These are phyloP conservation scores for Takifugu bimaculatus DNA, from an alignment of 2,113 vertebrate species.

Conservation along the genomic window DNA sequence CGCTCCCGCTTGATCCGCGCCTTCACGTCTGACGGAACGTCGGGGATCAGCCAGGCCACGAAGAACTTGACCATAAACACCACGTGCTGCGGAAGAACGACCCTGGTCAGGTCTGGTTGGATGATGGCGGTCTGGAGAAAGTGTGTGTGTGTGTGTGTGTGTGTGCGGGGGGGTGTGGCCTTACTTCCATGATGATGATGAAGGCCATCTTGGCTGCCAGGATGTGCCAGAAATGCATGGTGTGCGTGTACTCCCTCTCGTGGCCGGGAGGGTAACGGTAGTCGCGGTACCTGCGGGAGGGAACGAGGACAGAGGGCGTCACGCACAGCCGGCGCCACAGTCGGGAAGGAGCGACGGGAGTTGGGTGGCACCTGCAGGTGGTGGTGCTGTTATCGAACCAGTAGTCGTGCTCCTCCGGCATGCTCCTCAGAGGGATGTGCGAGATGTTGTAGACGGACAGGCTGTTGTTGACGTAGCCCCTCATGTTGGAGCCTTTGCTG, in stretches of 20 bases:
- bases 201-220: constrained; percentile 96
- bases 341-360: not conserved
- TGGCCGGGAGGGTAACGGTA: constrained; percentile 89
- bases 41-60: constrained; percentile 95
- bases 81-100: constrained; percentile 78
- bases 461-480: constrained; percentile 88
- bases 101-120: not conserved
- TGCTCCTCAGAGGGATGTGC: constrained; percentile 68
- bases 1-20: constrained; percentile 90
- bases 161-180: not conserved
- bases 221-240: constrained; percentile 96
- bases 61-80: constrained; percentile 97
- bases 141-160: not conserved
- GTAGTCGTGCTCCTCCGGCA: constrained; percentile 59
- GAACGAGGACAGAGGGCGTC: constrained; percentile 1
- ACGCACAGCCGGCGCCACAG: no score
- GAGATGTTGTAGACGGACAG: constrained; percentile 85
- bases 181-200: constrained; percentile 96
- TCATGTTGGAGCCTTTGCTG: constrained; percentile 64
- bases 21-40: constrained; percentile 87
- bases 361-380: constrained; percentile 84
- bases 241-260: constrained; percentile 74
- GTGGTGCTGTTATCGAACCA: constrained; percentile 59
- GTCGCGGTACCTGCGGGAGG: constrained; percentile 75
- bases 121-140: not conserved